Evolutionary conservation across 2,888 invertebrate genomes (phyloP).

Genomic region (Clivina fossor): DNA sequence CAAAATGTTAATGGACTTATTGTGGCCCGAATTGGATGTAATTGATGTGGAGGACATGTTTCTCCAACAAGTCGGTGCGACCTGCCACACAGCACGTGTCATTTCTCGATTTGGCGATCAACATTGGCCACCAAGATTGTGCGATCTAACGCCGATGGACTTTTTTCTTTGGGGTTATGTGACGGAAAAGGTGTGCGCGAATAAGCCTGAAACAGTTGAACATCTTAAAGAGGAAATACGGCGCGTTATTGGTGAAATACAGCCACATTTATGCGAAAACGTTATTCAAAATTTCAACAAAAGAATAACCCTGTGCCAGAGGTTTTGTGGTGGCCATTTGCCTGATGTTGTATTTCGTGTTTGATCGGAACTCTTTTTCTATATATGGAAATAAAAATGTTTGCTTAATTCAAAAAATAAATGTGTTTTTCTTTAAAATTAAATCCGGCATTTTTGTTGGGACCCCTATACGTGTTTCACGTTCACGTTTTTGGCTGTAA

Average conservation of each 20-base stretch:
- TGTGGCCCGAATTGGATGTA: too few species aligned
- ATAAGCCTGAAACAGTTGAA: too few species aligned
- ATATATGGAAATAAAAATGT: conserved; percentile 3
- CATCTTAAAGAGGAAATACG: too few species aligned
- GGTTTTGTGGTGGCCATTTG: background rate
- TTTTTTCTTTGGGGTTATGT: conserved; percentile 6
- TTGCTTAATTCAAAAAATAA: conserved; percentile 4
- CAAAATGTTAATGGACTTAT: too few species aligned
- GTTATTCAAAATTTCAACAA: conserved; percentile 1
- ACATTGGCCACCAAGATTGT: conserved; percentile 13
- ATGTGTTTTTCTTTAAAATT: conserved; percentile 5
- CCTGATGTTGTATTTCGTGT: conserved; percentile 4
- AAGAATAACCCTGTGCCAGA: conserved; percentile 3
- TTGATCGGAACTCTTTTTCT: conserved; percentile 4
- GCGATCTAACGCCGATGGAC: conserved; percentile 13
- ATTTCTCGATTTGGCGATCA: conserved; percentile 10
- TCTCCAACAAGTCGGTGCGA: conserved; percentile 8
- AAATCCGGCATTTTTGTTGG: too few species aligned
- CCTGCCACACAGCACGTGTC: conserved; percentile 14
- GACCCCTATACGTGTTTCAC: too few species aligned
- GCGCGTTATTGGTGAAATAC: conserved; percentile 6
- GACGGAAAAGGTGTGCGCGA: conserved; percentile 1
- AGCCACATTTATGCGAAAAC: conserved; percentile 6
- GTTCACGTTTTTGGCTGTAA: too few species aligned
- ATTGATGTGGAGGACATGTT: conserved; percentile 13